Evolutionary conservation across 92 coral and sea anemone species (phyloP).

Genomic region (Actinostola sp.): DNA sequence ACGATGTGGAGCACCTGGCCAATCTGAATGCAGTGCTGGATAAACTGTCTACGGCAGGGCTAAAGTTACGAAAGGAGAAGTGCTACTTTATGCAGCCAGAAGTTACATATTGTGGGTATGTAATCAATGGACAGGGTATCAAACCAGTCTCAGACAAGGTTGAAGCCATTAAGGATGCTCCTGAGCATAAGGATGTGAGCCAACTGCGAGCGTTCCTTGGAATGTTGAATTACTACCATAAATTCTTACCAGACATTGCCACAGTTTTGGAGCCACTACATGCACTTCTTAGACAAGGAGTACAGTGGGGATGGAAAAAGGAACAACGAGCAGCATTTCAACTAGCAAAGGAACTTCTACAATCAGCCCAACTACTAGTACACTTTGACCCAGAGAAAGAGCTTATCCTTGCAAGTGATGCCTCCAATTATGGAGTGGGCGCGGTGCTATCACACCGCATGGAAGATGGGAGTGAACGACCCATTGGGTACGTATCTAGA

Average conservation of each 20-base stretch:
- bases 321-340: neutral
- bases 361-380: constrained; percentile 30
- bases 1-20: neutral
- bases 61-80: no score
- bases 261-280: constrained; percentile 16
- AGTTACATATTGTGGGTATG: constrained; percentile 10
- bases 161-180: constrained; percentile 19
- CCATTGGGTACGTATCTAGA: constrained; percentile 43
- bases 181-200: constrained; percentile 12
- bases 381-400: constrained; percentile 29
- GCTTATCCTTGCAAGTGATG: constrained; percentile 38
- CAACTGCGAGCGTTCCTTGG: constrained; percentile 30
- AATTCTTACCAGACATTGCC: constrained; percentile 23
- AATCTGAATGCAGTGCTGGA: constrained; percentile 24
- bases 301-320: constrained; percentile 17
- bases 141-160: constrained; percentile 12
- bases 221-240: constrained; percentile 33
- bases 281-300: constrained; percentile 29
- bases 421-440: constrained; percentile 53
- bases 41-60: no score
- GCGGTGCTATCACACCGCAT: constrained; percentile 43
- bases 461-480: constrained; percentile 41
- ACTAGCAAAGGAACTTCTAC: neutral
- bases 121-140: neutral
- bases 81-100: no score